Evolutionary conservation across 1,140 invertebrate species (phyloP).

Genomic region (Lycorma delicatula): DNA sequence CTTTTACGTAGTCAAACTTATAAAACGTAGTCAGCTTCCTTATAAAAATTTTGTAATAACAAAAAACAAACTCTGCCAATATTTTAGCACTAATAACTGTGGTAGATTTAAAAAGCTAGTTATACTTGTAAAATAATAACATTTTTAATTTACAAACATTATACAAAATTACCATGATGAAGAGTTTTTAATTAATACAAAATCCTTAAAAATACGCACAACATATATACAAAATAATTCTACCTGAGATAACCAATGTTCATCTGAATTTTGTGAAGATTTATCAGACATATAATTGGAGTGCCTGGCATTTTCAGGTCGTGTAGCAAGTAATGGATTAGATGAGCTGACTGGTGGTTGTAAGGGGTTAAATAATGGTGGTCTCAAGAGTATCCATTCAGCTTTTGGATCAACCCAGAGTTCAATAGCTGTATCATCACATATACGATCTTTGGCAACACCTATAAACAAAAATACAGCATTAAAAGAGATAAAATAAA

Average conservation of each 20-base stretch:
- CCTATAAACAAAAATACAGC: slow-evolving; percentile 42
- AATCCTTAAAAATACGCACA: too few species aligned
- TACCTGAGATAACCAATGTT: slow-evolving; percentile 37
- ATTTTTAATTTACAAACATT: too few species aligned
- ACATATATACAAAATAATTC: too few species aligned
- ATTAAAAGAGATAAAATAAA: slow-evolving; percentile 9
- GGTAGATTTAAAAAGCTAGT: too few species aligned
- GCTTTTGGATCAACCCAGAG: slow-evolving; percentile 75
- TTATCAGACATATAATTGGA: background rate
- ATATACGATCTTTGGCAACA: slow-evolving; percentile 77
- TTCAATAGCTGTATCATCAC: slow-evolving; percentile 84
- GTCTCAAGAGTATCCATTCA: slow-evolving; percentile 76
- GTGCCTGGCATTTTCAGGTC: background rate
- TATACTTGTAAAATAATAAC: too few species aligned
- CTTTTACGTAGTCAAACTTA: too few species aligned
- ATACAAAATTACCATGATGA: too few species aligned
- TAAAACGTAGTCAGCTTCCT: too few species aligned
- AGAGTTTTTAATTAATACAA: too few species aligned
- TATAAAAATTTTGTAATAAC: too few species aligned
- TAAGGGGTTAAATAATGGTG: slow-evolving; percentile 55
- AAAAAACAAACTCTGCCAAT: too few species aligned
- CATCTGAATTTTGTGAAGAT: slow-evolving; percentile 21
- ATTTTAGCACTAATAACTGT: too few species aligned
- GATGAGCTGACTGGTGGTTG: slow-evolving; percentile 30
- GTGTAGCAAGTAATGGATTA: slow-evolving; percentile 23